Evolutionary conservation across 2,113 vertebrate species (phyloP), one percentile per base, ranked within the genome.

Genomic region (Silurus asotus): DNA sequence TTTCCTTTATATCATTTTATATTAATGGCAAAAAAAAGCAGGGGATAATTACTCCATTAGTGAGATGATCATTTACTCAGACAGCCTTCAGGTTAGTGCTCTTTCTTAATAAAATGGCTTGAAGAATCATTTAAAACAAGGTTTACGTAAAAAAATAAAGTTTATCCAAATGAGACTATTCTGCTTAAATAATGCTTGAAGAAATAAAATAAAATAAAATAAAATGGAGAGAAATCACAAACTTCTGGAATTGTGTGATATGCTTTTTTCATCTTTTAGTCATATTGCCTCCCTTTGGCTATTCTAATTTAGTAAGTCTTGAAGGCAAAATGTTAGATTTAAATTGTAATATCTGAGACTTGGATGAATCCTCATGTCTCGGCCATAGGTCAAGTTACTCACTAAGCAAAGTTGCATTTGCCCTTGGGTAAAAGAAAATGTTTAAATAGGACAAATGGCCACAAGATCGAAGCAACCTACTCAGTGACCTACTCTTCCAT

Each of bases 361-460:
- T 6, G 81, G 85, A 65, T 80, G 82, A 90, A 83, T 81, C 65
- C 67, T 90, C 82, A 85, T 84, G 83, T 86, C 81, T 84, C 76
- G 69, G 81, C 62, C 76, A 58, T 67, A 86, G 69, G 86, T 87
- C 76, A 87, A 65, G 59, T 82, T 87, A 72, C 83, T 48, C 84
- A 81, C 15, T 83, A 83, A 61, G 9, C 64, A 86, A 13, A 64
- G 82, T 77, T 61, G 62, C 19, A 64, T 65, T 91, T 91, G 84
- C 91, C 88, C 88, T 86, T 86, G 78, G 80, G 84, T 92, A 83
- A 85, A 87, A 76, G 25, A 6, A 84, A 75, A 67, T 62, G 86
- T 79, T 87, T 62, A 87, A 91, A 90, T 82, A 78, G 91, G 85
- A 85, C 83, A 89, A 88, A 85, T 90, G 79, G 88, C 86, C 48